Conservation (phyloP, 2,113 vertebrate genomes). For the Mormoops blainvillei region DNA sequence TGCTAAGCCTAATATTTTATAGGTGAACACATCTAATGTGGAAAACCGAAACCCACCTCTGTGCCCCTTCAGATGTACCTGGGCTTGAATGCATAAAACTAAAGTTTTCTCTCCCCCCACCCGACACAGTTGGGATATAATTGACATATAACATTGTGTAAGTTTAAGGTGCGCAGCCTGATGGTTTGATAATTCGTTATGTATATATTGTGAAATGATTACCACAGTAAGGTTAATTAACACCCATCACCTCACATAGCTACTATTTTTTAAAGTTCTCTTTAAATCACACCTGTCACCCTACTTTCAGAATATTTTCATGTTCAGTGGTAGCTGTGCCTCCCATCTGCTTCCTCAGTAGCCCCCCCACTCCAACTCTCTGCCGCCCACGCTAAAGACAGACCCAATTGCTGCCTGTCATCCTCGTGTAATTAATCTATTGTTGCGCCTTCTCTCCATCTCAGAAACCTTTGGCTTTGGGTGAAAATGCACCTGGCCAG, state of each 20-base stretch:
- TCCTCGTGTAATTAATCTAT: rapidly evolving
- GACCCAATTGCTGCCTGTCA: background rate
- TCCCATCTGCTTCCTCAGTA: background rate
- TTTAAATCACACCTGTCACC: background rate
- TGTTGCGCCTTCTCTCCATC: background rate
- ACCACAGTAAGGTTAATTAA: too few relatives aligned
- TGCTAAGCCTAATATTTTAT: background rate
- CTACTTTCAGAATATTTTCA: background rate
- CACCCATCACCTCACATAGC: background rate
- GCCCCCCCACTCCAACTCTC: too few relatives aligned
- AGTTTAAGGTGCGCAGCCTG: too few relatives aligned
- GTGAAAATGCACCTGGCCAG: background rate
- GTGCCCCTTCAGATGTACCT: background rate
- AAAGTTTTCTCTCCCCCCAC: background rate
- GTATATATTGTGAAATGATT: too few relatives aligned
- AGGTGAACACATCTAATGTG: background rate
- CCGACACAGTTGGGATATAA: background rate
- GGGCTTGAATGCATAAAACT: background rate
- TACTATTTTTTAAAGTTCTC: background rate
- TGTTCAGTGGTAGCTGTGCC: background rate
- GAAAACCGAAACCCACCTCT: background rate
- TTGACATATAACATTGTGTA: too few relatives aligned
- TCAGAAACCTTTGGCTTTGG: background rate
- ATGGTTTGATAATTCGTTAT: too few relatives aligned
- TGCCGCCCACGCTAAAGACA: background rate